Percentiles rank a stretch among this genome's conserved stretches.
Evolutionary conservation across 2,113 vertebrate species (phyloP).

Genomic region (Ursus arctos): DNA sequence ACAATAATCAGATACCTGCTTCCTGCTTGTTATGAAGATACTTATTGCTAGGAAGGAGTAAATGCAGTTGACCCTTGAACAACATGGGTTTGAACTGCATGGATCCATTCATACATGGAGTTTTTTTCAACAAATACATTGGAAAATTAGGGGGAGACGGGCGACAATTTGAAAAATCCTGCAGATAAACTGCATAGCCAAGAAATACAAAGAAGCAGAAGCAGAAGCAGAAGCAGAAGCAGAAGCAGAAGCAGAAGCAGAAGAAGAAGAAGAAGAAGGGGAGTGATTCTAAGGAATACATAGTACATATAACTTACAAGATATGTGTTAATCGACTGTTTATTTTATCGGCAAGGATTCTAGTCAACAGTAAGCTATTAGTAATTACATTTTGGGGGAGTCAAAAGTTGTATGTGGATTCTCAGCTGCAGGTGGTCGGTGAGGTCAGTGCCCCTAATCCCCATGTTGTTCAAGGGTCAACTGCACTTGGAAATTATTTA

Average conservation of each 20-base stretch:
- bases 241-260: background rate
- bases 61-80: background rate
- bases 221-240: background rate
- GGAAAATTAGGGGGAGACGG: background rate
- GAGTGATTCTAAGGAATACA: background rate
- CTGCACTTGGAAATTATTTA: background rate
- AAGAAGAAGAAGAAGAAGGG: too few relatives aligned
- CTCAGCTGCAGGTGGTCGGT: background rate
- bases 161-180: background rate
- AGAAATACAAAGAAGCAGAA: background rate
- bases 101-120: background rate
- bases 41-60: background rate
- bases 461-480: background rate
- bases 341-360: background rate
- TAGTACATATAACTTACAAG: background rate
- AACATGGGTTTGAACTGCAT: background rate
- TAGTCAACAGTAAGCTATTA: background rate
- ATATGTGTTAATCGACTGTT: background rate
- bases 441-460: background rate
- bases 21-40: background rate
- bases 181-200: background rate
- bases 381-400: background rate
- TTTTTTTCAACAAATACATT: background rate
- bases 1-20: background rate
- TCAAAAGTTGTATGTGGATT: background rate